Evolutionary conservation across 2,888 invertebrate genomes (phyloP).

Genomic region (Aricia artaxerxes): DNA sequence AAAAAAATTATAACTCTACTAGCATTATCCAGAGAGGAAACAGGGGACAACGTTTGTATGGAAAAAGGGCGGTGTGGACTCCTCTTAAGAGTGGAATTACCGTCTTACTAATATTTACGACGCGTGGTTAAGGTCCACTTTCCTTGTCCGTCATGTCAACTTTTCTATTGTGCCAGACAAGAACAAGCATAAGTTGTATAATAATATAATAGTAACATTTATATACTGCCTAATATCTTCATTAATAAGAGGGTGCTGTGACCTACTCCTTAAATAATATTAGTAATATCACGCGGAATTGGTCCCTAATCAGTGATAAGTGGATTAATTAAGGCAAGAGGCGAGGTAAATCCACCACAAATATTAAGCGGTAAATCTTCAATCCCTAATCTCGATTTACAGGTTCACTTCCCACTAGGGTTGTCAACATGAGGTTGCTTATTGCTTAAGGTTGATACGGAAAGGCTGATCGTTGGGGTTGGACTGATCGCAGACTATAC

Average conservation of each 20-base stretch:
- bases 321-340: neutral
- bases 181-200: too few species aligned
- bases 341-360: neutral
- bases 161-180: too few species aligned
- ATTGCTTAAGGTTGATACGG: neutral
- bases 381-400: conserved; percentile 15
- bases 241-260: neutral
- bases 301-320: neutral
- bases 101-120: too few species aligned
- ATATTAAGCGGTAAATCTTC: conserved; percentile 11
- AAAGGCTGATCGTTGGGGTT: neutral
- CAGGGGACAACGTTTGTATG: too few species aligned
- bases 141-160: too few species aligned
- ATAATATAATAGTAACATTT: too few species aligned
- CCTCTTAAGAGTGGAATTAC: too few species aligned
- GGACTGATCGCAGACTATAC: neutral
- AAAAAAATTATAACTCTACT: too few species aligned
- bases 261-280: neutral
- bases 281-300: neutral
- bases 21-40: too few species aligned
- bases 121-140: too few species aligned
- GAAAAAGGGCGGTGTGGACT: too few species aligned
- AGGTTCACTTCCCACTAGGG: neutral
- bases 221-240: too few species aligned
- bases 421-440: neutral